Conservation (phyloP, 2,888 invertebrate species). For the Vesta saturnalis region DNA sequence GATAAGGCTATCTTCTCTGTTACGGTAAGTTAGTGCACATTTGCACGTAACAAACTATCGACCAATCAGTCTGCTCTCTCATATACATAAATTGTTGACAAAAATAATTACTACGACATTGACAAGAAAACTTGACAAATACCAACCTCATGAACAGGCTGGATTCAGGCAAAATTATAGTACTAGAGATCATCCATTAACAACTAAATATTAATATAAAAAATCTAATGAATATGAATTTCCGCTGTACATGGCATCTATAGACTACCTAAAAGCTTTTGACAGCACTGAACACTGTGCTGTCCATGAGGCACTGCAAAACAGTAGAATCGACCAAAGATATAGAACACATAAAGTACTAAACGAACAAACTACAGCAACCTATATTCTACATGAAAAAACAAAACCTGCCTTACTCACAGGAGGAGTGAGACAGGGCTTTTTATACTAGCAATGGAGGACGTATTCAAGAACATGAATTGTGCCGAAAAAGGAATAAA, state of each 20-base stretch:
- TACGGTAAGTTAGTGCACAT: too few relatives aligned
- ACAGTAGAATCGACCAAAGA: not conserved
- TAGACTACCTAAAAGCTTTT: not conserved
- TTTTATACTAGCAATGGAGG: not conserved
- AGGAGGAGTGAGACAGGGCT: not conserved
- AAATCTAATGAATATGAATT: too few relatives aligned
- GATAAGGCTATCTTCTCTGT: too few relatives aligned
- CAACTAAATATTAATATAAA: not conserved
- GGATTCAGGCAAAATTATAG: not conserved
- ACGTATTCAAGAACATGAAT: not conserved
- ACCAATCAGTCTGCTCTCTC: not conserved
- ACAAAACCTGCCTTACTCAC: not conserved
- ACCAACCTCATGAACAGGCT: not conserved
- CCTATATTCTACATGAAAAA: not conserved
- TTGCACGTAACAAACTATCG: too few relatives aligned
- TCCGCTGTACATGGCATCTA: not conserved
- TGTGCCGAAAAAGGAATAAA: not conserved
- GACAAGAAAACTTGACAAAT: not conserved
- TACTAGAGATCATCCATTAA: not conserved
- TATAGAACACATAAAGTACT: not conserved
- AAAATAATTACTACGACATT: not conserved
- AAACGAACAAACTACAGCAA: not conserved
- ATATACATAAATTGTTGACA: not conserved
- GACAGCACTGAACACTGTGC: not conserved
- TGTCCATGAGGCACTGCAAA: not conserved